Base-by-base conservation (phyloP, 2,113 vertebrate species). In the Silurus glanis region DNA sequence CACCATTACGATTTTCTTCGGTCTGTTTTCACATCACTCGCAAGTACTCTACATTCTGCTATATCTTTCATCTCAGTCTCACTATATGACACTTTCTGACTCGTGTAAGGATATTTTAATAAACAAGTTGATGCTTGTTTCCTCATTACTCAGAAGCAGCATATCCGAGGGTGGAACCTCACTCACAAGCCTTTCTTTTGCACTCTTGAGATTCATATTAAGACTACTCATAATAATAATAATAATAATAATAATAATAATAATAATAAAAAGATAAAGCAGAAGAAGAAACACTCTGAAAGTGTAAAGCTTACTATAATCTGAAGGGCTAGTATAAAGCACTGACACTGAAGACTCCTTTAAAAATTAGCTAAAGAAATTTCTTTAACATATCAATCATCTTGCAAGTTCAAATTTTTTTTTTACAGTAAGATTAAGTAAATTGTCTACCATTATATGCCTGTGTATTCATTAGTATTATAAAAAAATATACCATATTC, bases 71-170 rank as follows among this genome's bases (percentile, higher is more conserved):
- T 2, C 67, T 16, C 10, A 37, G 51, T 62, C 53, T 74, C 71
- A n/a, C 66, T 69, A 45, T 37, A 13, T 64, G 59, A 53, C 61
- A 47, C 16, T 53, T 56, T 28, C 12, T 17, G 28, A 62, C 56
- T 17, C 37, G 9, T 0, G 2, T 84, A 71, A 75, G 56, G 56
- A 25, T 49, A 75, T 84, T 75, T 83, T 74, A 75, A 84, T 84
- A 49, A 74, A 14, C 23, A 19, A n/a, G 6, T 9, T 17, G 23
- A 75, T 61, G 69, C 19, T 74, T 14, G 9, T 51, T 84, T 51
- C 56, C 56, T 75, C 56, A 19, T 74, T 69, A 84, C 28, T 75
- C 83, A 75, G 56, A 13, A n/a, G 23, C 21, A 45, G 59, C 69
- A 19, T 21, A 49, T 62, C 23, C 12, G 71, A 51, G 83, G 58